These are phyloP conservation scores for Microdon myrmicae DNA, from an alignment of 2,888 invertebrate species.

Conservation along the genomic window DNA sequence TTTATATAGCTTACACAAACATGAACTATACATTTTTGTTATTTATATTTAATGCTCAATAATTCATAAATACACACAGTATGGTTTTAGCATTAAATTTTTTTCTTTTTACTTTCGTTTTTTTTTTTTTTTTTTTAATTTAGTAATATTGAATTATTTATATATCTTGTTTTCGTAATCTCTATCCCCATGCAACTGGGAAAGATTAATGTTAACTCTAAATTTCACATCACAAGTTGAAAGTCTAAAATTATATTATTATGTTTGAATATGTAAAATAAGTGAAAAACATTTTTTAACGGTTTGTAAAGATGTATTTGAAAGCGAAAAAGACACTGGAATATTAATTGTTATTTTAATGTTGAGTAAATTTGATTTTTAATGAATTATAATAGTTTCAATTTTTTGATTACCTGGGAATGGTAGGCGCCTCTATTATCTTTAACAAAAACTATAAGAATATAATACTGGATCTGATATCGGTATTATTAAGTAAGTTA, in stretches of 20 bases:
- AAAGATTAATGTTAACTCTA: slow-evolving; percentile 67
- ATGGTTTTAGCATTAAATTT: too few species aligned
- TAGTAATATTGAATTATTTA: slow-evolving; percentile 18
- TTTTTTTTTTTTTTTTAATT: slow-evolving; percentile 24
- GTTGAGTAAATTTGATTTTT: slow-evolving; percentile 13
- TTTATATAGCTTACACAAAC: slow-evolving; percentile 39
- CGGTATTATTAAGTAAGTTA: slow-evolving; percentile 18
- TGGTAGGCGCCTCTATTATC: slow-evolving; percentile 13
- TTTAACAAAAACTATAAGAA: slow-evolving; percentile 1
- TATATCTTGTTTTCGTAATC: slow-evolving; percentile 44
- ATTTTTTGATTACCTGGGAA: slow-evolving; percentile 15
- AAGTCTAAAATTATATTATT: slow-evolving; percentile 54
- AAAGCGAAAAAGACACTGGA: slow-evolving; percentile 12
- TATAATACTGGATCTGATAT: slow-evolving; percentile 9
- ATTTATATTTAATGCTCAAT: slow-evolving; percentile 23
- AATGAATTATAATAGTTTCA: neutral
- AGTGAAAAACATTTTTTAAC: slow-evolving; percentile 20
- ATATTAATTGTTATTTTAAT: slow-evolving; percentile 18
- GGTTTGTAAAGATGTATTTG: slow-evolving; percentile 19
- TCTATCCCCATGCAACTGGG: slow-evolving; percentile 66
- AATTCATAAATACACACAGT: too few species aligned
- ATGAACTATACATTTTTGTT: slow-evolving; percentile 21
- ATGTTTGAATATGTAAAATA: slow-evolving; percentile 23
- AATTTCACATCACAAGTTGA: slow-evolving; percentile 68
- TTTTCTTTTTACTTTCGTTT: too few species aligned